Base-by-base conservation (phyloP, 30 jellyfish, hydroid and myxozoan species). In the Hydra vulgaris region DNA sequence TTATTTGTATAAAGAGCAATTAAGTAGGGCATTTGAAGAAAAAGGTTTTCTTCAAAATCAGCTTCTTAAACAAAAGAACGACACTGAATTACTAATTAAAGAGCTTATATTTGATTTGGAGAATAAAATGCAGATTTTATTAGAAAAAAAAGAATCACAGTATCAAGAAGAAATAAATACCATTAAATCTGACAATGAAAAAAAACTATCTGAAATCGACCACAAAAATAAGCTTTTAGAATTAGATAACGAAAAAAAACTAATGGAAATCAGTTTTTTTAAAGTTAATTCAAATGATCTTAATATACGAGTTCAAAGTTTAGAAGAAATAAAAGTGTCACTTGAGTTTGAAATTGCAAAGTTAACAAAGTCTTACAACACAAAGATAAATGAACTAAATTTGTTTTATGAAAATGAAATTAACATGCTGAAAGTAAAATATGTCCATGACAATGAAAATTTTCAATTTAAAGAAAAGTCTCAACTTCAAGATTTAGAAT, bases 321-420 rank as follows among this genome's bases (percentile, higher is more conserved):
- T 69, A 69, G 76, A 21, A 20, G 76, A 20, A 8, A 1, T 69
- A 23, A 89, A 80, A 7, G 82, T 18, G 12, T 72, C 18, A 26
- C 67, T 83, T 17, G 81, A 84, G 71, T 21, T 61, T 25, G 80
- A 74, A 27, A 77, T 75, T 66, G 85, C 81, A 72, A n/a, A 4
- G 3, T n/a, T 52, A 25, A 15, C 76, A 15, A 56, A 75, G 53
- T 40, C 61, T 68, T 40, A 79, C 79, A 92, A 86, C n/a, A 76
- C 54, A 19, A 91, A 91, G 75, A 82, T 82, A 53, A 88, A 79
- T 17, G 82, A 90, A 66, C 54, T 85, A 88, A 85, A 85, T 56
- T 68, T 67, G 8, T 90, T 90, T 81, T 85, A 85, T 79, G 90
- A 90, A 73, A 90, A 79, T 27, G 95, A 90, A 82, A 66, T 84